These are phyloP conservation scores for Neoitamus cyanurus DNA, from an alignment of 2,888 invertebrate genomes.

Conservation along the genomic window DNA sequence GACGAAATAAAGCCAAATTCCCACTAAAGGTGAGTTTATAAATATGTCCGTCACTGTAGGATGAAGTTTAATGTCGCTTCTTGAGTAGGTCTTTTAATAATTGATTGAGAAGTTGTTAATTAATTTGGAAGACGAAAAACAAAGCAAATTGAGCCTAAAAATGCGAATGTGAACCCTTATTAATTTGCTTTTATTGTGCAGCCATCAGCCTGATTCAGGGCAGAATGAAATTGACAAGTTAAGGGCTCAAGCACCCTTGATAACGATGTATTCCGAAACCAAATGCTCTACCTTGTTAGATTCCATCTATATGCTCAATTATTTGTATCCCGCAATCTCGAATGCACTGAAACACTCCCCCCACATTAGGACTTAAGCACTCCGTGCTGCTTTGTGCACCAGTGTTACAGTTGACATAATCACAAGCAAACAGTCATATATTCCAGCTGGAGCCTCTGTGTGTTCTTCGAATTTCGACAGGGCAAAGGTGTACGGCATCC, in stretches of 20 bases:
- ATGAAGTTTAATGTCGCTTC: too few relatives aligned
- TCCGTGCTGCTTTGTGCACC: neutral
- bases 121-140: too few relatives aligned
- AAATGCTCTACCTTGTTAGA: neutral
- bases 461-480: neutral
- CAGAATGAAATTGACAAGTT: neutral
- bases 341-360: neutral
- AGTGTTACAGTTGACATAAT: slow-evolving; percentile 3
- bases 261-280: neutral
- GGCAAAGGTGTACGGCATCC: neutral
- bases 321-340: neutral
- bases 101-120: too few relatives aligned
- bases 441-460: neutral
- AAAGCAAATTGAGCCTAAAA: neutral
- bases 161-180: neutral
- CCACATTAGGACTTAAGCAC: neutral
- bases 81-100: too few relatives aligned
- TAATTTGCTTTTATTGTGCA: neutral
- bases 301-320: neutral
- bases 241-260: neutral
- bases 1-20: too few relatives aligned
- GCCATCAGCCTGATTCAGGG: neutral
- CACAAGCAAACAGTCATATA: neutral
- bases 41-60: too few relatives aligned
- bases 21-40: too few relatives aligned